Evolutionary conservation across 2,888 invertebrate genomes (phyloP).

Genomic region (Parelbella ahira): DNA sequence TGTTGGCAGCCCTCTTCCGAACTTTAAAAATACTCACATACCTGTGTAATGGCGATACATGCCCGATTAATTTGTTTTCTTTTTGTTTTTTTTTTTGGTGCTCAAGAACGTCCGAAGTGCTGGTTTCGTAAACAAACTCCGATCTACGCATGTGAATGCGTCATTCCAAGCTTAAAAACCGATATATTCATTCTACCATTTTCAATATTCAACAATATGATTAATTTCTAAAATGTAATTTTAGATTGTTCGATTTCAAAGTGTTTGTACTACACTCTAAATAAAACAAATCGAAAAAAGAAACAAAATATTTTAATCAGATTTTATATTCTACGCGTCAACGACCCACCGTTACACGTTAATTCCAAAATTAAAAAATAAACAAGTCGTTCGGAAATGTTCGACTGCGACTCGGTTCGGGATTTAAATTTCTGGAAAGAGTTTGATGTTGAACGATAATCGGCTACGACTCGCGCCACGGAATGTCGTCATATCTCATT

Average conservation of each 20-base stretch:
- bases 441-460: slow-evolving; percentile 72
- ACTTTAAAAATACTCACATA: slow-evolving; percentile 48
- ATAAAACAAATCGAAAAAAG: not conserved
- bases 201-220: too few relatives aligned
- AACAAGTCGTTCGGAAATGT: slow-evolving; percentile 60
- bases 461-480: slow-evolving; percentile 53
- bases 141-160: slow-evolving; percentile 1
- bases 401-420: slow-evolving; percentile 67
- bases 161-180: slow-evolving; percentile 1
- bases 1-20: slow-evolving; percentile 56
- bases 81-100: slow-evolving; percentile 20
- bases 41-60: slow-evolving; percentile 38
- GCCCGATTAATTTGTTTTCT: slow-evolving; percentile 35
- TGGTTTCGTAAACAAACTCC: slow-evolving; percentile 12
- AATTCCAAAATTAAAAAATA: slow-evolving; percentile 68
- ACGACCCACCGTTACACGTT: slow-evolving; percentile 57
- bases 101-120: slow-evolving; percentile 6
- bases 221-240: too few relatives aligned
- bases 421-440: slow-evolving; percentile 75
- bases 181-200: too few relatives aligned
- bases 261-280: too few relatives aligned
- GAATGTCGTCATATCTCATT: slow-evolving; percentile 75
- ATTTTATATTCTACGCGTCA: slow-evolving; percentile 45
- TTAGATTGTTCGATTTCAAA: too few relatives aligned
- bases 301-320: slow-evolving; percentile 7